Percentiles rank a stretch among this genome's conserved stretches.
Evolutionary conservation across 2,888 invertebrate genomes (phyloP).

Genomic region (Halictus quadricinctus): DNA sequence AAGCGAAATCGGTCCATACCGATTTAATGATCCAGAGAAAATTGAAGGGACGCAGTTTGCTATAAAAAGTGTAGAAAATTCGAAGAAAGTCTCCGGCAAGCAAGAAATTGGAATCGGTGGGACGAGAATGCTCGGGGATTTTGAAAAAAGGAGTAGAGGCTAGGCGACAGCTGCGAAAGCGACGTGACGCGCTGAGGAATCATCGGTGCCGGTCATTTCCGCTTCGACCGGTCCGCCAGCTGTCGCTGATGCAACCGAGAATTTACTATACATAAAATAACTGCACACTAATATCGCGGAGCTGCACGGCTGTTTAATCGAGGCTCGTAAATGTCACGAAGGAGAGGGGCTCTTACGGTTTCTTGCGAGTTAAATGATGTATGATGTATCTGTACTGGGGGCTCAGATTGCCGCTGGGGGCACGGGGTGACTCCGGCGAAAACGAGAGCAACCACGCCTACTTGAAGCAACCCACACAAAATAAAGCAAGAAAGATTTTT

Average conservation of each 20-base stretch:
- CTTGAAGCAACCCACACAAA: too few species aligned
- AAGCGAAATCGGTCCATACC: not conserved
- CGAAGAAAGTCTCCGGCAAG: not conserved
- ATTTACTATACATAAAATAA: constrained; percentile 42
- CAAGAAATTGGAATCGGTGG: not conserved
- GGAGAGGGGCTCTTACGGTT: not conserved
- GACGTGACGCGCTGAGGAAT: constrained; percentile 38
- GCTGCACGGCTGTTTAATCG: constrained; percentile 22
- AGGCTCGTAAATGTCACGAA: not conserved
- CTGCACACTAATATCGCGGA: constrained; percentile 33
- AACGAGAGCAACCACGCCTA: too few species aligned
- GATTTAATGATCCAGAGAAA: not conserved
- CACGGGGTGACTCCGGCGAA: too few species aligned
- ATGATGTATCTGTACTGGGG: too few species aligned
- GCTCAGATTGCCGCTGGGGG: too few species aligned
- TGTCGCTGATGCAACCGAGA: constrained; percentile 51
- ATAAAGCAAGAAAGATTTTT: too few species aligned
- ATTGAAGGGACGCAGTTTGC: not conserved
- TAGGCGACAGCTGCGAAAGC: constrained; percentile 55
- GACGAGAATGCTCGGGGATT: not conserved
- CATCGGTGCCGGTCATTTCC: constrained; percentile 43
- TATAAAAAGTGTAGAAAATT: not conserved
- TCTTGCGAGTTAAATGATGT: not conserved
- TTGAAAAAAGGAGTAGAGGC: not conserved
- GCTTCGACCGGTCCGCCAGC: constrained; percentile 57